Evolutionary conservation across 2,113 vertebrate species (phyloP), one percentile per base, ranked within the genome.

Genomic region (Albula goreensis): DNA sequence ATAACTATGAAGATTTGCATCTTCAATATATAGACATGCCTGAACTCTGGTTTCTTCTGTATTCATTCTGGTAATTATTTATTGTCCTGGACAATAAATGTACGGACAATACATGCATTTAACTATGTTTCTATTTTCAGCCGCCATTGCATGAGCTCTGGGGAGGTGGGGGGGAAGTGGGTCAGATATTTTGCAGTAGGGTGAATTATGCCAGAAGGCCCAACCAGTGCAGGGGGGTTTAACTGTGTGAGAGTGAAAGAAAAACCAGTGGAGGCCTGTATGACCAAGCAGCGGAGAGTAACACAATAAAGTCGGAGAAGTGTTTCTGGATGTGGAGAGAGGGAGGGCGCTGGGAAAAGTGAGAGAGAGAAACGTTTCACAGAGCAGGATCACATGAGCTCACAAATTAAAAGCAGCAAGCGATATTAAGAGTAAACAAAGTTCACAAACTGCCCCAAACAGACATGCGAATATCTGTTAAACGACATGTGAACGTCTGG

Each of bases 61-160:
- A 41, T 41, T 41, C 31, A 41, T 41, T 41, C 31, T 41, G 31
- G 31, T 41, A 41, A 41, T 1, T 41, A 41, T 41, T 41, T 41
- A 41, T 41, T 41, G 31, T 41, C 31, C 31, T 41, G 31, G 31
- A 41, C 31, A 41, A 41, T 41, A 41, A 41, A 41, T 41, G 31
- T 1, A 41, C 31, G 31, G 31, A 56, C 53, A 74, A 25, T 10
- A 74, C 3, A 9, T 70, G 63, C 19, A 70, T 22, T 70, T 74
- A n/a, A n/a, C 41, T 52, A 70, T 82, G 66, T 51, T 22, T 83
- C 90, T 89, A 87, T 88, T 92, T 90, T 88, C 77, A 78, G 86
- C 86, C 83, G 88, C 86, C 87, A 85, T 74, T 51, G 50, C 85
- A 85, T 83, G 7, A 83, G 83, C 83, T 77, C 22, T 12, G 85